Base-by-base conservation (phyloP, 2,797 vertebrate species). In the Micrastur ruficollis region DNA sequence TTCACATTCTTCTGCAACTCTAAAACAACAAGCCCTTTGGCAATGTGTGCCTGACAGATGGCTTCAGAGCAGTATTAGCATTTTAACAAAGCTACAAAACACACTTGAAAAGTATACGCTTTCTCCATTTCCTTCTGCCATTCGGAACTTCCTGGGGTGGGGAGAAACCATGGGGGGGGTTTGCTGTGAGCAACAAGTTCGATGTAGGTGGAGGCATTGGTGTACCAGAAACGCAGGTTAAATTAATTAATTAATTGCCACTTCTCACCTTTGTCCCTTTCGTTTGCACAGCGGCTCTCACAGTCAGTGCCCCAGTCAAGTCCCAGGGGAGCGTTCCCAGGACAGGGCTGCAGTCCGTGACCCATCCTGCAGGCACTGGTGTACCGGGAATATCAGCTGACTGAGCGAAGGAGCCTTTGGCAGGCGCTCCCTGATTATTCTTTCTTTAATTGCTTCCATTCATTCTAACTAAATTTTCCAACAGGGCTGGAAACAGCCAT, bases 371-470 rank as follows among this genome's bases (percentile, higher is more conserved):
- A 11, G 49, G 13, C 59, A 26, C 19, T 71, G 1, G 4, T 0
- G 1, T 26, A 2, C 40, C 8, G 1, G 66, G 34, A 53, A 32
- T 36, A 44, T 12, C 10, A 32, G 62, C 38, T 19, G 55, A 10
- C 5, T 8, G 16, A 27, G 59, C 4, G 42, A 52, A 46, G 67
- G 21, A 81, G 32, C 67, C 71, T 78, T 52, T 47, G 66, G 63
- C 81, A 79, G 50, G 59, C 71, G 4, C 44, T 34, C 32, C 23
- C 71, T 21, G 58, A 53, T 85, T 82, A 38, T 91, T 75, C 36
- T n/a, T 67, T 31, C 70, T 75, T 93, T 84, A 95, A 94, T 93
- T 4, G 3, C 34, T 93, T 88, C 93, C 94, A 95, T 90, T 86
- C 79, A 47, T 59, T 36, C 32, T 11, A 18, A 86, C 10, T 10